A percentile compares a stretch with the other conserved stretches of the same genome.
Conservation (phyloP, 2,797 vertebrate genomes). For the Danio choprae region DNA sequence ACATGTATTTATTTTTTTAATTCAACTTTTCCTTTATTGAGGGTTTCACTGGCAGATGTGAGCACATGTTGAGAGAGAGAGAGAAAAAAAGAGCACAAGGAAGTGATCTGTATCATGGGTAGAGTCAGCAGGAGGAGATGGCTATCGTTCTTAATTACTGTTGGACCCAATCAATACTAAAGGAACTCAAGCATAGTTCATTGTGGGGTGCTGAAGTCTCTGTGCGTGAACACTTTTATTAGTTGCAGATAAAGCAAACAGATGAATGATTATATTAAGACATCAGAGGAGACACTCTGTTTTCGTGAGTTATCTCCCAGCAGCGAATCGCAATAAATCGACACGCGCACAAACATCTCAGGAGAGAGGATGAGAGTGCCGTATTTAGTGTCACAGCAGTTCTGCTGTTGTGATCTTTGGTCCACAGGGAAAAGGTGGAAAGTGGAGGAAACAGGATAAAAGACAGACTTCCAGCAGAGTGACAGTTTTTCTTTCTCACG, state of each 20-base stretch:
- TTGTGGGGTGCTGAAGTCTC: conserved; percentile 55
- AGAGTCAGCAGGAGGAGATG: conserved; percentile 17
- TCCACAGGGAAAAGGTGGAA: conserved; percentile 39
- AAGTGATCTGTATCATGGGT: conserved; percentile 42
- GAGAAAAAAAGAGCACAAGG: conserved; percentile 2
- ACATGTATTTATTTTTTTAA: background rate
- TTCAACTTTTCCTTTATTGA: background rate
- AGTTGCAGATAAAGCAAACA: conserved; percentile 36
- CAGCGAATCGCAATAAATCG: conserved; percentile 14
- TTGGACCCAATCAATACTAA: conserved; percentile 63
- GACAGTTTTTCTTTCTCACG: conserved; percentile 30
- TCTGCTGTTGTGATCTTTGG: conserved; percentile 23
- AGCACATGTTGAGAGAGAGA: background rate
- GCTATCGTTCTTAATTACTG: conserved; percentile 67
- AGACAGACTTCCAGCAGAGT: conserved; percentile 43
- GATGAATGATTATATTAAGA: conserved; percentile 36
- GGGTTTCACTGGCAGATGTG: conserved; percentile 25
- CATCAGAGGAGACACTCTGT: conserved; percentile 18
- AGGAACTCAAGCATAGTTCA: conserved; percentile 61
- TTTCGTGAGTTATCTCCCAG: conserved; percentile 18
- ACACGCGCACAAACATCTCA: background rate
- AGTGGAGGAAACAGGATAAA: conserved; percentile 35
- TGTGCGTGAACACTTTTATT: conserved; percentile 37
- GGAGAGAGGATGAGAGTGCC: conserved; percentile 12
- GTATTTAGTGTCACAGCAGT: conserved; percentile 6